Conservation (phyloP, 2,113 vertebrate genomes). For the Paralichthys olivaceus region DNA sequence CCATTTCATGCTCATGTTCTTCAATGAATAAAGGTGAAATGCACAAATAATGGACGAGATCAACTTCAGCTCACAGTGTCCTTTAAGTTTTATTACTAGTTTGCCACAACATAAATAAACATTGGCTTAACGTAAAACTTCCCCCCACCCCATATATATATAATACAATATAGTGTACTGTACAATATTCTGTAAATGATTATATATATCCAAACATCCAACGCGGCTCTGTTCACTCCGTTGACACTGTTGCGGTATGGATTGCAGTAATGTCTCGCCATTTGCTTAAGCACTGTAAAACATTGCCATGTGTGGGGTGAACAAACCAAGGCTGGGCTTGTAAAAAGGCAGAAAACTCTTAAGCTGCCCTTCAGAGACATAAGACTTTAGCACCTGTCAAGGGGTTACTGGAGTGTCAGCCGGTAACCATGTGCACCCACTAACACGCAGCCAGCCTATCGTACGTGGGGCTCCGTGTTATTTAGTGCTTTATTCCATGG, state of each 20-base stretch:
- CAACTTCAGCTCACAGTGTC: not conserved
- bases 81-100: not conserved
- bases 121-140: not conserved
- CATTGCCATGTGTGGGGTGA: conserved; percentile 68
- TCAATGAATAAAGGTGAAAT: too few species aligned
- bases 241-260: conserved; percentile 35
- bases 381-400: conserved; percentile 77
- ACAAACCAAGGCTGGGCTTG: conserved; percentile 63
- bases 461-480: conserved; percentile 27
- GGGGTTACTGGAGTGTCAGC: conserved; percentile 69
- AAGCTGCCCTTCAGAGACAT: conserved; percentile 68
- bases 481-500: conserved; percentile 43
- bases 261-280: conserved; percentile 50
- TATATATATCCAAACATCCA: conserved; percentile 3
- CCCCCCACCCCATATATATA: not conserved
- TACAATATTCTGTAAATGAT: conserved; percentile 21
- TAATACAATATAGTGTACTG: not conserved
- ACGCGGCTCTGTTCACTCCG: conserved; percentile 27
- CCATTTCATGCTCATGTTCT: too few species aligned
- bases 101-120: not conserved
- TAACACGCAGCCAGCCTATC: conserved; percentile 41
- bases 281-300: conserved; percentile 69
- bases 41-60: too few species aligned
- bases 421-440: conserved; percentile 58
- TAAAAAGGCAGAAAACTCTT: conserved; percentile 67